Conservation (phyloP, 1,140 invertebrate genomes). For the Drosophila lowei region DNA sequence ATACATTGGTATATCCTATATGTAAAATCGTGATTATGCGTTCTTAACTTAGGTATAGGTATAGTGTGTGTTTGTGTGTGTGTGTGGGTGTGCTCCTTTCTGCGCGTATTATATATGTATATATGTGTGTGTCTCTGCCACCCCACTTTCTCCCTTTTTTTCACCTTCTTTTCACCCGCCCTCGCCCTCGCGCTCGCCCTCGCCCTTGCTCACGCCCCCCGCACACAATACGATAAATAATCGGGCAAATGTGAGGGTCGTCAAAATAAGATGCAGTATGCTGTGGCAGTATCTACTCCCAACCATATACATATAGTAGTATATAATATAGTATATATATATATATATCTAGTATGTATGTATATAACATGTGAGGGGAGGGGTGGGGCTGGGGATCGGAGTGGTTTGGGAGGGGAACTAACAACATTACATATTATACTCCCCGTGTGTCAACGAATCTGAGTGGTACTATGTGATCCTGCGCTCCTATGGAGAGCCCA, state of each 20-base stretch:
- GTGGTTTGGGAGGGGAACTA: conserved; percentile 15
- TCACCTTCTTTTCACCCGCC: too few relatives aligned
- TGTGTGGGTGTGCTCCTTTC: conserved; percentile 1
- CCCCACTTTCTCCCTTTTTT: too few relatives aligned
- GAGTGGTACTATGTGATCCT: too few relatives aligned
- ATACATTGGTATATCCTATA: conserved; percentile 27
- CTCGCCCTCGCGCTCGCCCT: too few relatives aligned
- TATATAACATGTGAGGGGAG: conserved; percentile 28
- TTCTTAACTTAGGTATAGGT: conserved; percentile 53
- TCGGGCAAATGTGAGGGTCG: too few relatives aligned
- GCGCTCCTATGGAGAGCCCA: background rate
- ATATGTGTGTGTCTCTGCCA: conserved; percentile 14
- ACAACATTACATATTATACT: conserved; percentile 50
- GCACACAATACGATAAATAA: too few relatives aligned
- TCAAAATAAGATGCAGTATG: too few relatives aligned
- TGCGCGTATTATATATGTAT: too few relatives aligned
- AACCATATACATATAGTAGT: too few relatives aligned
- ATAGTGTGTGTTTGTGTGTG: conserved; percentile 27
- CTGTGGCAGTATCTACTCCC: too few relatives aligned
- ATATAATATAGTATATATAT: background rate
- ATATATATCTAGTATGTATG: conserved; percentile 22
- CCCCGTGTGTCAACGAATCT: conserved; percentile 35
- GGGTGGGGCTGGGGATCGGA: background rate
- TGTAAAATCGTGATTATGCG: conserved; percentile 47
- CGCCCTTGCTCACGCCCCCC: too few relatives aligned